phyloP scores from a whole-genome alignment of 2,797 vertebrate species.

The Centroberyx gerrardi region DNA sequence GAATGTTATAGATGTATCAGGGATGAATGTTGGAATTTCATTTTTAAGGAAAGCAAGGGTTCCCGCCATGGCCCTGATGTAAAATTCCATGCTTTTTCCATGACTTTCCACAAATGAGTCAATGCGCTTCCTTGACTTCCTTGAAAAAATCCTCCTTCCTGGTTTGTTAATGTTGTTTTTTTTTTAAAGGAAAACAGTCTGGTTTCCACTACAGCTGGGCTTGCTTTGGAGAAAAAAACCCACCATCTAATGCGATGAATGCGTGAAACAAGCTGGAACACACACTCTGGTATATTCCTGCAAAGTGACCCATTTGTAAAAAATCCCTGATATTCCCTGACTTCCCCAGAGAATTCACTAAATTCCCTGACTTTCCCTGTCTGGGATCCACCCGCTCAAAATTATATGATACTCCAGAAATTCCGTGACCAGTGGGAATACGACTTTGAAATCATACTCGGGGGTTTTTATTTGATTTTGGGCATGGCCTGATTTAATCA shows the following conservation, averaged over 20 bases:
- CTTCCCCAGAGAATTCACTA: no score
- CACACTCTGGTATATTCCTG: conserved; percentile 6
- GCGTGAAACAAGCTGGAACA: no score
- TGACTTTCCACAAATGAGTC: no score
- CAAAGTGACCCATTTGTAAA: conserved; percentile 36
- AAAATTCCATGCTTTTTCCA: no score
- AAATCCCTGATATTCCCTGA: not conserved
- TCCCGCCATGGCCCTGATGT: no score
- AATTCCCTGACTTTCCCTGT: conserved; percentile 8
- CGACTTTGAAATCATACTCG: conserved; percentile 64
- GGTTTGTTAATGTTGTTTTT: conserved; percentile 22
- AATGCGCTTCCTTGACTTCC: not conserved
- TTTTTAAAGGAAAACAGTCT: conserved; percentile 20
- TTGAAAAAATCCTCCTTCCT: conserved; percentile 22
- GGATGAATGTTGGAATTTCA: no score
- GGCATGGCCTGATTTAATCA: conserved; percentile 79
- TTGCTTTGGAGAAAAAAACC: no score
- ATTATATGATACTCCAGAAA: conserved; percentile 53
- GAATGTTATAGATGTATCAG: no score
- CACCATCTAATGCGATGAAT: no score
- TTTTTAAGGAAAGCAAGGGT: no score
- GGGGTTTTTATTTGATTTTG: conserved; percentile 78
- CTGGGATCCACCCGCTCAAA: conserved; percentile 32
- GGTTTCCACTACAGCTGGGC: not conserved
- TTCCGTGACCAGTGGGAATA: conserved; percentile 54